Evolutionary conservation across 92 coral and sea anemone genomes (phyloP).

Genomic region (Parazoanthus atlanticus): DNA sequence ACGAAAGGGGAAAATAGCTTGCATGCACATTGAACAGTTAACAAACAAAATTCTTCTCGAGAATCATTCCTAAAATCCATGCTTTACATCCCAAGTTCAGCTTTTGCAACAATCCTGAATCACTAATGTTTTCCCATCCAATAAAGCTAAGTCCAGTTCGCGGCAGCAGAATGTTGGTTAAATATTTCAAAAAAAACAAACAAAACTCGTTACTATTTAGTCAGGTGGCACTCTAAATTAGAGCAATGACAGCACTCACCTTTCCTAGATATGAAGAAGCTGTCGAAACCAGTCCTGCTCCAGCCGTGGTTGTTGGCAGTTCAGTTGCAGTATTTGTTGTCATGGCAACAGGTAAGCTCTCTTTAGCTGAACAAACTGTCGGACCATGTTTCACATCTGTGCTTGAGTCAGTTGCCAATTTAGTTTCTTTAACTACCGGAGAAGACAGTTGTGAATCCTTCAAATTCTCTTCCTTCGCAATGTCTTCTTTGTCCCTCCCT

Average conservation of each 20-base stretch:
- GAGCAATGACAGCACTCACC: not conserved
- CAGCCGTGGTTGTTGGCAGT: not conserved
- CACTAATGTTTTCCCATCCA: not conserved
- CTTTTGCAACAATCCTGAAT: no score
- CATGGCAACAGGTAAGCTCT: not conserved
- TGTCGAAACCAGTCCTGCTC: not conserved
- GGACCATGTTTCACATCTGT: not conserved
- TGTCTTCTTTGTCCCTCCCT: not conserved
- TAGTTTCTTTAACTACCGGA: not conserved
- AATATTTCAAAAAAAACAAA: no score
- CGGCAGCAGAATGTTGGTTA: not conserved
- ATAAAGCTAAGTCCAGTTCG: not conserved
- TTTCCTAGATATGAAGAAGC: slow-evolving; percentile 14
- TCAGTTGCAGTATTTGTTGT: not conserved
- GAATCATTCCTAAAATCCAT: no score
- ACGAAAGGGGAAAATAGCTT: no score
- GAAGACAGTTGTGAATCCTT: not conserved
- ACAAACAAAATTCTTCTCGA: no score
- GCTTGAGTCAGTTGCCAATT: not conserved
- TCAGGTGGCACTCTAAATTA: no score
- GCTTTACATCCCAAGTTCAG: no score
- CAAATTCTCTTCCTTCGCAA: not conserved
- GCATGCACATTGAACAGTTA: no score
- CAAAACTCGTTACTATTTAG: no score
- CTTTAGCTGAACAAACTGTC: not conserved